Conservation (phyloP, 2,113 vertebrate species). For the Romanogobio albipinnatus region DNA sequence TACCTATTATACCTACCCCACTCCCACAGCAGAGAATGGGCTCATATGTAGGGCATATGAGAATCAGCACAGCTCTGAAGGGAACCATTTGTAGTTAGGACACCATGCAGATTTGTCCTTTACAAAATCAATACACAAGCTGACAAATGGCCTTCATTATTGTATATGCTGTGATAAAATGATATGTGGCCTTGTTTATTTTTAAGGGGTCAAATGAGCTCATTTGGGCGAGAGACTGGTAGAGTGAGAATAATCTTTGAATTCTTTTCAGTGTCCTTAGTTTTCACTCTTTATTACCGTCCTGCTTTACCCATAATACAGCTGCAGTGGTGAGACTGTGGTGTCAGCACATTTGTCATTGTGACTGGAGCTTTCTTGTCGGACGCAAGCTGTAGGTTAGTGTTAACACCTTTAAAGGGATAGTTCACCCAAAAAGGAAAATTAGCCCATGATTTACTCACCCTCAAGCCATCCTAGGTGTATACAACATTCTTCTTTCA, state of each 20-base stretch:
- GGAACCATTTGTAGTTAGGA: conserved; percentile 6
- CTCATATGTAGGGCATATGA: conserved; percentile 9
- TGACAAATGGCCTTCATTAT: conserved; percentile 30
- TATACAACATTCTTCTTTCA: no score
- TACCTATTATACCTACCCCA: neutral
- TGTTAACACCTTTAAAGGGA: neutral
- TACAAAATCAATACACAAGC: conserved; percentile 40
- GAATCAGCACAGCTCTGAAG: conserved; percentile 27
- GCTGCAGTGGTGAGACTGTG: conserved; percentile 4
- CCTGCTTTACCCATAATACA: conserved; percentile 11
- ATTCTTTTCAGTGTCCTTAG: neutral
- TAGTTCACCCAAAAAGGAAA: no score
- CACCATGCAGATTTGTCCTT: neutral
- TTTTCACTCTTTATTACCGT: conserved; percentile 8
- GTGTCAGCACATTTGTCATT: conserved; percentile 45
- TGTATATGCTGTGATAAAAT: conserved; percentile 13
- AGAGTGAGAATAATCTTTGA: neutral
- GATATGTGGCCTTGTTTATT: conserved; percentile 7
- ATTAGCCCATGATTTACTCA: no score
- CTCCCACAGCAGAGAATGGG: neutral
- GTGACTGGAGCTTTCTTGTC: neutral
- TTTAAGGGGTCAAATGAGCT: conserved; percentile 11
- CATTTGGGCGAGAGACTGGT: neutral
- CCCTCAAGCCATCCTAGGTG: no score
- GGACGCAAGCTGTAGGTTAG: neutral